Base-by-base conservation (phyloP, 92 coral and sea anemone species). In the Muricea muricata region DNA sequence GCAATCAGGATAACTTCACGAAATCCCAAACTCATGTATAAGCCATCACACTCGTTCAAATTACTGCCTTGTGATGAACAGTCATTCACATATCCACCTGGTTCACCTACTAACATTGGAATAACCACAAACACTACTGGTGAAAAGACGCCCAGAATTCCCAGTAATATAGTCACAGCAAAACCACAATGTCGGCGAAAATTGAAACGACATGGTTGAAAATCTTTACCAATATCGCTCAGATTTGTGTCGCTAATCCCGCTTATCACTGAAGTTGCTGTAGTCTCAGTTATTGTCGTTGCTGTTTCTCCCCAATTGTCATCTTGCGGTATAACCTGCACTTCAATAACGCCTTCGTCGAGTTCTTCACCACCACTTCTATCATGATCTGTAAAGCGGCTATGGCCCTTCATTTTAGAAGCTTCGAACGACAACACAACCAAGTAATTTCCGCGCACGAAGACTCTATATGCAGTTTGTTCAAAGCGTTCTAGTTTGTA, bases 281-380 rank as follows among this genome's bases (percentile, higher is more conserved):
- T 96, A 6, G 82, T 77, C 90, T 95, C 98, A 1, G 99, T 96
- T 18, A 96, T 94, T 10, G 98, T 93, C 1, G 99, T 96, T 30
- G 99, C 99, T 68, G 99, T 96, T 75, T 96, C 99, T 12, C 99
- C 99, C 99, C 99, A 96, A 75, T 96, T 94, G 76, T 96, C 99
- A 56, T 96, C 99, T 82, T 96, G 99, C 0, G 99, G 99, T 69
- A 96, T 96, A 30, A 96, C 99, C 85, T 96, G 98, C 57, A 96
- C 99, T 85, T 96, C 98, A 70, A 96, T 96, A 30, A 96, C 94
- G 48, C 99, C 99, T 90, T 96, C 99, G 69, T 96, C 99, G 21
- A 96, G 83, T 39, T 90, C 93, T 61, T 93, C 97, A 50, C 92
- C 94, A 56, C 97, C 93, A 30, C 93, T 92, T 10, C 92, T 76